Conservation (phyloP, 2,797 vertebrate species). For the Ceyx erithaca region DNA sequence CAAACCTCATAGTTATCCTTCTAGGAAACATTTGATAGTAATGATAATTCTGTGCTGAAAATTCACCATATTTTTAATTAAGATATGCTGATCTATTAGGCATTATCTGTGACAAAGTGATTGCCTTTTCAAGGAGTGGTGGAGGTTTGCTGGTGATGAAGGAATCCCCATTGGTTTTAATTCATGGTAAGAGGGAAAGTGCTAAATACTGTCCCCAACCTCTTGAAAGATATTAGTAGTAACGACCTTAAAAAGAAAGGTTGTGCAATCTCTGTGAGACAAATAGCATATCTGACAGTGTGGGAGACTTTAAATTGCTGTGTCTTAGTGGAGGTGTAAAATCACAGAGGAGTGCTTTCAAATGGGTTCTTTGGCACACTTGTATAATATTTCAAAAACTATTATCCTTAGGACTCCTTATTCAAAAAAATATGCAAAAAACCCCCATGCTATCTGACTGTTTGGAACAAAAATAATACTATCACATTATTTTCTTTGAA, state of each 20-base stretch:
- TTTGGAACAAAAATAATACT: background rate
- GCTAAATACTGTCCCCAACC: background rate
- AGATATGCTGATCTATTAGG: background rate
- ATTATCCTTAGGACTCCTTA: constrained; percentile 21
- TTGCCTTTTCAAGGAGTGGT: background rate
- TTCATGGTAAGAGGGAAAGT: background rate
- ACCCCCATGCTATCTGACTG: background rate
- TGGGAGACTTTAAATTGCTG: background rate
- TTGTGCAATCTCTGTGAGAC: constrained; percentile 23
- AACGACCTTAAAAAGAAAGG: constrained; percentile 23
- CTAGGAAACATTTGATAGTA: background rate
- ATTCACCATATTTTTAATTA: background rate
- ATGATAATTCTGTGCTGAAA: background rate
- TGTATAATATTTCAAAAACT: background rate
- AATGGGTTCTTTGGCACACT: constrained; percentile 4
- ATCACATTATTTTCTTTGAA: background rate
- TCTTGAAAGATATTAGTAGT: constrained; percentile 21
- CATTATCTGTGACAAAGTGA: constrained; percentile 3
- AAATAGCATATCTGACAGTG: constrained; percentile 15
- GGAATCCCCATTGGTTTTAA: background rate
- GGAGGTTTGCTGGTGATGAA: background rate
- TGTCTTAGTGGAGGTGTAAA: constrained; percentile 34
- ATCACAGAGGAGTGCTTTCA: constrained; percentile 22
- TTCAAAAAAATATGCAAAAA: background rate
- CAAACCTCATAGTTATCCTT: background rate